These are phyloP conservation scores for Cantharis nigra DNA, from an alignment of 2,888 invertebrate species.

Conservation along the genomic window DNA sequence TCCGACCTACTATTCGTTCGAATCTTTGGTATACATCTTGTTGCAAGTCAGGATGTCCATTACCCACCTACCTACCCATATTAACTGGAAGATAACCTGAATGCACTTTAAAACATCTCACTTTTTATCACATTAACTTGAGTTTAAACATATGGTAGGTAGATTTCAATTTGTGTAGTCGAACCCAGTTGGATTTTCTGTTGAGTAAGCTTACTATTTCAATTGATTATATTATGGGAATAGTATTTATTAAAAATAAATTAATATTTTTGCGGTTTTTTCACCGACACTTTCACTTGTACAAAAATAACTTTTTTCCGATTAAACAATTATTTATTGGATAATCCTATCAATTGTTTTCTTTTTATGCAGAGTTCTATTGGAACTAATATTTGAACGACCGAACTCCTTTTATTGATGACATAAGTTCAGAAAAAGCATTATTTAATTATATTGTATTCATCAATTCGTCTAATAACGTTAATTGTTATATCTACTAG, in stretches of 20 bases:
- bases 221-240: background rate
- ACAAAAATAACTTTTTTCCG: background rate
- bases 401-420: background rate
- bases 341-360: background rate
- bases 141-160: background rate
- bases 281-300: background rate
- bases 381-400: background rate
- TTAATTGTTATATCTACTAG: background rate
- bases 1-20: constrained; percentile 21
- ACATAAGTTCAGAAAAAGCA: background rate
- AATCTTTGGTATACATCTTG: constrained; percentile 17
- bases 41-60: constrained; percentile 16
- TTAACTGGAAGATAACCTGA: background rate
- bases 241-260: background rate
- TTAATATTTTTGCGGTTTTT: background rate
- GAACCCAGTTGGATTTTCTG: background rate
- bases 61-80: constrained; percentile 12
- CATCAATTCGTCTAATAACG: background rate
- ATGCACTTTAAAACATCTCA: background rate
- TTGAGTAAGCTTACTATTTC: background rate
- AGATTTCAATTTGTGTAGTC: background rate
- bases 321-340: background rate
- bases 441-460: background rate
- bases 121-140: background rate
- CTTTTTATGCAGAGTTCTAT: background rate